Conservation (phyloP, 2,888 invertebrate genomes). For the Cheilosia variabilis region DNA sequence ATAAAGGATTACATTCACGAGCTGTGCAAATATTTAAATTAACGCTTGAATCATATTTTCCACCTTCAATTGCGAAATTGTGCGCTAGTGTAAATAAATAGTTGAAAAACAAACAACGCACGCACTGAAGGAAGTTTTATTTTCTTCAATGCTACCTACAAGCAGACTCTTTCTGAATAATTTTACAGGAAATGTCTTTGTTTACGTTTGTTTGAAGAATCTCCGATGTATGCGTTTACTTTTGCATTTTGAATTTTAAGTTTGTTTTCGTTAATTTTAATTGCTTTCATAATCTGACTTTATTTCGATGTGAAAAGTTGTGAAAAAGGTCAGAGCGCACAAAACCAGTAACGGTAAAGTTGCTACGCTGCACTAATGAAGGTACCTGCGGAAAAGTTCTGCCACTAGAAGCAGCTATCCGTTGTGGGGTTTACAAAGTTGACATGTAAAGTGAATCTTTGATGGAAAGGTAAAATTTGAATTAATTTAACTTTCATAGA, state of each 20-base stretch:
- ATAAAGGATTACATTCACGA: constrained; percentile 17
- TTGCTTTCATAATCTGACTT: constrained; percentile 55
- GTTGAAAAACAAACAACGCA: constrained; percentile 4
- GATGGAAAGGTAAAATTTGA: no score
- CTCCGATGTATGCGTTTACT: constrained; percentile 15
- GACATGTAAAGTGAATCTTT: no score
- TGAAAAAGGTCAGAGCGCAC: background rate
- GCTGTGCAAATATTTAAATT: constrained; percentile 31
- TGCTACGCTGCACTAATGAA: background rate
- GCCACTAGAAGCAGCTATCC: no score
- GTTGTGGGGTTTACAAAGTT: no score
- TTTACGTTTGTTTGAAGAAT: constrained; percentile 26
- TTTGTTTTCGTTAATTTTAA: constrained; percentile 56
- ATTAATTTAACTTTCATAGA: no score
- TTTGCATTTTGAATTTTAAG: constrained; percentile 39
- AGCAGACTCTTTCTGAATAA: background rate
- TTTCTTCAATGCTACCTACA: background rate
- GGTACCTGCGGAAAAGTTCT: no score
- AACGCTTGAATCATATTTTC: constrained; percentile 10
- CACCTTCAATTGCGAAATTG: constrained; percentile 23
- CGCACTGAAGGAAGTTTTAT: constrained; percentile 8
- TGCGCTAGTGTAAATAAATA: constrained; percentile 37
- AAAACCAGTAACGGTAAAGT: no score
- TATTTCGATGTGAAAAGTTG: constrained; percentile 1
- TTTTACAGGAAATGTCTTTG: constrained; percentile 16